Conservation (phyloP, 2,888 invertebrate genomes). For the Incurvaria masculella region DNA sequence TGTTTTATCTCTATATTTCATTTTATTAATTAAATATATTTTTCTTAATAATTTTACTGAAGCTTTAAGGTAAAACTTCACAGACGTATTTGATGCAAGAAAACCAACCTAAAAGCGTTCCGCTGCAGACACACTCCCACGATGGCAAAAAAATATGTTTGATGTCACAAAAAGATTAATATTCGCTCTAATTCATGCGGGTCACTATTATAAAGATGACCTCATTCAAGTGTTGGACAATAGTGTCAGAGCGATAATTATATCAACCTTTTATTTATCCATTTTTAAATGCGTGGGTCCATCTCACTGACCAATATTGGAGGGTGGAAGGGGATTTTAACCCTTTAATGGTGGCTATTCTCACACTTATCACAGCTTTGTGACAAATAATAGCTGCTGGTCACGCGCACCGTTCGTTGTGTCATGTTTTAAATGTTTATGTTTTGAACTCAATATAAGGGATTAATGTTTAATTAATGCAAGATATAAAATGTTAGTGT, state of each 20-base stretch:
- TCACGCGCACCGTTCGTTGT: neutral
- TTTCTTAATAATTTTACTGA: no score
- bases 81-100: no score
- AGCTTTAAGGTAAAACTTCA: no score
- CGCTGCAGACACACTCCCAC: no score
- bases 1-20: no score
- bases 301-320: neutral
- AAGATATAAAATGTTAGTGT: no score
- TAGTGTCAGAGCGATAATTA: neutral
- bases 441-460: no score
- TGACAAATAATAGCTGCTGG: neutral
- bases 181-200: neutral
- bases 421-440: neutral
- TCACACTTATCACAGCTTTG: neutral
- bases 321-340: neutral
- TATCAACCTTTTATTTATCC: neutral
- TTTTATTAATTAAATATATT: no score
- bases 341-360: neutral
- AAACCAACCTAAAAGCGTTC: no score
- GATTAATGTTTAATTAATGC: no score
- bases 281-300: neutral
- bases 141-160: neutral
- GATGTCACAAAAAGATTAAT: neutral
- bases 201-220: neutral
- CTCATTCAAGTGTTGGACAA: neutral